Base-by-base conservation (phyloP, 2,797 vertebrate species). In the Ctenopoma kingsleyae region DNA sequence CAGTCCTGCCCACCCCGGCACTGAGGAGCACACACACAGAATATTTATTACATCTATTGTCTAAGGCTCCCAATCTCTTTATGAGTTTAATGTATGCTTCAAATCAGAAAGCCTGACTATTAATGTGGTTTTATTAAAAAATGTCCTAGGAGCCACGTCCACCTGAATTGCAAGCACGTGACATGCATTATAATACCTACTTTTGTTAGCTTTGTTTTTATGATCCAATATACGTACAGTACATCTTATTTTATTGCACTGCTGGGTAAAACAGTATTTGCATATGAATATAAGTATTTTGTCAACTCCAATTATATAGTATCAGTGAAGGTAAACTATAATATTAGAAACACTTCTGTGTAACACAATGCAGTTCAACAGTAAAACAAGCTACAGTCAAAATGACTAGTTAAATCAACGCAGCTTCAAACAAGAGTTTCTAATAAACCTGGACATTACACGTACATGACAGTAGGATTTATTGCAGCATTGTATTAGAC, bases 1-100 rank as follows among this genome's bases (percentile, higher is more conserved):
- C 97, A 0, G 97, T 98, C 84, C 97, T 94, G 71, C 97, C 97
- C 20, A 98, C 97, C 2, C 97, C 97, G 12, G 97, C 97, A n/a
- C 97, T 98, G 78, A 66, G 17, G 50, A 25, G 43, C 40, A 71
- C 19, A 72, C 30, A 72, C 38, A 71, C 5, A 67, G 25, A 7
- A 66, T 8, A 52, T 22, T 56, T 58, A 63, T 17, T 54, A 46
- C 27, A 48, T 7, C 11, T 58, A 1, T 20, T 51, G 23, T 50
- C 43, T 19, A 11, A 32, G 55, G 22, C 38, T 61, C 10, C 16
- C 9, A 2, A 43, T 58, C 32, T 30, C 10, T 41, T 44, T 3
- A 9, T 43, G 4, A 49, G 16, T 52, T 27, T 6, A 47, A n/a
- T 13, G 20, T 16, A 25, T 41, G 4, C 22, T 67, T 47, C 55